Conservation (phyloP, 2,888 invertebrate genomes). For the Ormyrus nitidulus region DNA sequence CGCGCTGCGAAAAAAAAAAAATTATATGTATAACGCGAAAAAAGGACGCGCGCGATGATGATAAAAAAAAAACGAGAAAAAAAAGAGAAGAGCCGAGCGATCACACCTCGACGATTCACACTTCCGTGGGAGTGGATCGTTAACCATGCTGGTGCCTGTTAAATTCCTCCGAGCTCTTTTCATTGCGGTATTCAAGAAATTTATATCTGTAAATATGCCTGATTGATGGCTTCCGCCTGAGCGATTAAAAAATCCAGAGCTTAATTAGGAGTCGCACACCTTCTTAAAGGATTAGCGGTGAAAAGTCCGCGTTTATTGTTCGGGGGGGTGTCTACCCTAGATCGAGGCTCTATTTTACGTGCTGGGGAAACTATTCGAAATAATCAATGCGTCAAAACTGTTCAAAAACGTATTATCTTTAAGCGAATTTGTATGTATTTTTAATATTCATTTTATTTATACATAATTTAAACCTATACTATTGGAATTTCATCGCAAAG, state of each 20-base stretch:
- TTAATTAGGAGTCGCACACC: slow-evolving; percentile 26
- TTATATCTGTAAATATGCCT: slow-evolving; percentile 53
- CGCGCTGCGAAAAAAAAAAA: slow-evolving; percentile 1
- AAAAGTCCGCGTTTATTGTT: too few species aligned
- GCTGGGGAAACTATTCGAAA: too few species aligned
- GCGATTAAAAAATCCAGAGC: slow-evolving; percentile 20
- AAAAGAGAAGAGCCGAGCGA: slow-evolving; percentile 15
- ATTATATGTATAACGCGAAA: slow-evolving; percentile 14
- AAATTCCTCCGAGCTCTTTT: slow-evolving; percentile 47
- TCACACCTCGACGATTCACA: slow-evolving; percentile 52
- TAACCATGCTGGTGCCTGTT: slow-evolving; percentile 21
- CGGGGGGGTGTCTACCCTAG: too few species aligned
- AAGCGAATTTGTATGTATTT: too few species aligned
- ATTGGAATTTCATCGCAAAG: too few species aligned
- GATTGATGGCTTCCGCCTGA: slow-evolving; percentile 51
- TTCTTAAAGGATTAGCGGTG: background rate
- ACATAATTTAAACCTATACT: too few species aligned
- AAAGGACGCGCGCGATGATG: slow-evolving; percentile 13
- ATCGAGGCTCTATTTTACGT: too few species aligned
- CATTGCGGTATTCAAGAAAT: slow-evolving; percentile 45
- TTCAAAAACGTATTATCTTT: too few species aligned
- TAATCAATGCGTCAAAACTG: too few species aligned
- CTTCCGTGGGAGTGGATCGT: slow-evolving; percentile 49
- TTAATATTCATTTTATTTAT: too few species aligned
- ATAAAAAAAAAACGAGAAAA: slow-evolving; percentile 26